Evolutionary conservation across 2,888 invertebrate species (phyloP).

Genomic region (Drosophila barbarae): DNA sequence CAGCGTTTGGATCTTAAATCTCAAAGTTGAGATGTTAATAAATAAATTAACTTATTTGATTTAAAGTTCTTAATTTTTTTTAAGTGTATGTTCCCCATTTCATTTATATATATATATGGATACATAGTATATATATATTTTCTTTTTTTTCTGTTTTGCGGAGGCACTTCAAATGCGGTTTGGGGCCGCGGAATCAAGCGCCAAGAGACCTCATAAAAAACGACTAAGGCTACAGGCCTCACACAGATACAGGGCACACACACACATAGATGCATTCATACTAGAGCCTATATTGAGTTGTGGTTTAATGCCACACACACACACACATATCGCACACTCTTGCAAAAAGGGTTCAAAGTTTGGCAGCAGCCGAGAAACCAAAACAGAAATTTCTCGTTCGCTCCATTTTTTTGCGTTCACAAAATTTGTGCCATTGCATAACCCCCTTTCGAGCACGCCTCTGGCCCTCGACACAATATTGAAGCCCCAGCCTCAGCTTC

Average conservation of each 20-base stretch:
- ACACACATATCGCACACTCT: constrained; percentile 9
- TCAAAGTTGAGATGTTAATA: neutral
- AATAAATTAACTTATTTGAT: neutral
- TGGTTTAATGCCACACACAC: constrained; percentile 61
- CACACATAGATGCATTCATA: constrained; percentile 22
- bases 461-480: neutral
- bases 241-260: constrained; percentile 30
- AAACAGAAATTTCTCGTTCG: constrained; percentile 56
- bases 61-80: neutral
- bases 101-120: constrained; percentile 27
- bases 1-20: neutral
- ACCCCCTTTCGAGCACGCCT: constrained; percentile 34
- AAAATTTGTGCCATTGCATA: constrained; percentile 68
- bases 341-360: constrained; percentile 63
- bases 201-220: constrained; percentile 74
- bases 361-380: constrained; percentile 37
- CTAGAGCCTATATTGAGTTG: constrained; percentile 63
- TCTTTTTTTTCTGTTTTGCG: constrained; percentile 58
- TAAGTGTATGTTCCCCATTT: neutral
- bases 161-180: constrained; percentile 74
- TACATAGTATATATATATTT: constrained; percentile 5
- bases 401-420: constrained; percentile 47
- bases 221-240: constrained; percentile 60
- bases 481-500: constrained; percentile 22
- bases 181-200: constrained; percentile 75